phyloP scores from a whole-genome alignment of 1,140 invertebrate genomes.

The Drosophila baimaii region DNA sequence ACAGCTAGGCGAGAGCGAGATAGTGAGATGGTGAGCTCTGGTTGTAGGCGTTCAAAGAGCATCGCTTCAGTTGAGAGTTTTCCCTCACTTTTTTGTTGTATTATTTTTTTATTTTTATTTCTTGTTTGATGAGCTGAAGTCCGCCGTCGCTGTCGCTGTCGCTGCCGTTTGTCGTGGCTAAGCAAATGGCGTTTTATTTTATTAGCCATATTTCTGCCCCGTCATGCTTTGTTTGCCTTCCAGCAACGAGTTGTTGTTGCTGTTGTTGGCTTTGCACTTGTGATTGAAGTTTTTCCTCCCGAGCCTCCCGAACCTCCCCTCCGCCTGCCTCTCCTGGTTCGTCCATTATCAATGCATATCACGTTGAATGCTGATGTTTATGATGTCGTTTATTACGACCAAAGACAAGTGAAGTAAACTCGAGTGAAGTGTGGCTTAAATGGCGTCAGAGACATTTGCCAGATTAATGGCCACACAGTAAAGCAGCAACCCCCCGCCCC shows the following conservation, averaged over 20 bases:
- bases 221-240: slow-evolving; percentile 78
- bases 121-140: slow-evolving; percentile 31
- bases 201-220: slow-evolving; percentile 78
- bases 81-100: slow-evolving; percentile 38
- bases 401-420: slow-evolving; percentile 58
- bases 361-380: slow-evolving; percentile 70
- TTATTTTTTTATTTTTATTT: slow-evolving; percentile 26
- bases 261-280: slow-evolving; percentile 53
- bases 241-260: slow-evolving; percentile 23
- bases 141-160: neutral
- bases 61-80: slow-evolving; percentile 23
- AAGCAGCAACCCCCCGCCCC: too few relatives aligned
- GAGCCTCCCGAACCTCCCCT: neutral
- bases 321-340: neutral
- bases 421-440: slow-evolving; percentile 78
- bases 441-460: slow-evolving; percentile 77
- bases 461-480: slow-evolving; percentile 72
- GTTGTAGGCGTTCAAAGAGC: slow-evolving; percentile 62
- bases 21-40: neutral
- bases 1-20: neutral
- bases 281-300: slow-evolving; percentile 41
- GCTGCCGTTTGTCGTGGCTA: slow-evolving; percentile 38
- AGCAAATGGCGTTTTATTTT: slow-evolving; percentile 80
- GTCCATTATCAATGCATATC: slow-evolving; percentile 81
- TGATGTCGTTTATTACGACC: slow-evolving; percentile 55